Evolutionary conservation across 2,113 vertebrate genomes (phyloP).

Genomic region (Crotalus tigris): DNA sequence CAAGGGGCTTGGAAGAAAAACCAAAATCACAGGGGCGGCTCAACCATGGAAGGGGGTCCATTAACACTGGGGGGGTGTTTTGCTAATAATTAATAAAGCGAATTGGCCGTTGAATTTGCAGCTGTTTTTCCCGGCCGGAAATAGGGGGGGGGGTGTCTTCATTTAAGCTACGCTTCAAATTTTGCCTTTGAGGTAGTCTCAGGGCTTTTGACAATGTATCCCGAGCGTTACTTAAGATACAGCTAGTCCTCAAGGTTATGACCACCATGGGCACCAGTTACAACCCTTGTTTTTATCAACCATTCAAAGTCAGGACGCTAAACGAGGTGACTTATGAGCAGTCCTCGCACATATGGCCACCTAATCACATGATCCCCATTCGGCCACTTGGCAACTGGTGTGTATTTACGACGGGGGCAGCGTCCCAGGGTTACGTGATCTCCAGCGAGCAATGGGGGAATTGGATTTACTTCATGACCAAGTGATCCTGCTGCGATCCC

Average conservation of each 20-base stretch:
- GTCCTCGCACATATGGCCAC: too few relatives aligned
- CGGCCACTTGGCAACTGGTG: too few relatives aligned
- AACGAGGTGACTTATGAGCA: too few relatives aligned
- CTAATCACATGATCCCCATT: too few relatives aligned
- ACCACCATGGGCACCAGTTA: too few relatives aligned
- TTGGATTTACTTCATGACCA: not conserved
- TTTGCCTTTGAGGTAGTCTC: not conserved
- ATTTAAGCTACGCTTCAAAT: not conserved
- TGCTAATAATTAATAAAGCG: not conserved
- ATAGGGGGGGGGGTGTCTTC: not conserved
- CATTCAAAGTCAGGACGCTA: too few relatives aligned
- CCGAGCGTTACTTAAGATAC: not conserved
- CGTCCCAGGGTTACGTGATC: too few relatives aligned
- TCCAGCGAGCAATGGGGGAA: too few relatives aligned
- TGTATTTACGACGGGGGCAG: too few relatives aligned
- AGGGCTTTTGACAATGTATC: not conserved
- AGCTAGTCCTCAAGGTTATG: too few relatives aligned
- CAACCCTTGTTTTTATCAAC: too few relatives aligned
- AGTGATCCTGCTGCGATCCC: too few relatives aligned
- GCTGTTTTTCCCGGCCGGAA: not conserved
- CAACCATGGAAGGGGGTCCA: not conserved
- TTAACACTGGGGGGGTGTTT: rapidly evolving
- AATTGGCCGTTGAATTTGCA: not conserved
- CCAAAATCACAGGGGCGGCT: rapidly evolving
- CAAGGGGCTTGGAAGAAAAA: not conserved